Evolutionary conservation across 2,888 invertebrate genomes (phyloP), one percentile per base, ranked within the genome.

Genomic region (Anoplius nigerrimus): DNA sequence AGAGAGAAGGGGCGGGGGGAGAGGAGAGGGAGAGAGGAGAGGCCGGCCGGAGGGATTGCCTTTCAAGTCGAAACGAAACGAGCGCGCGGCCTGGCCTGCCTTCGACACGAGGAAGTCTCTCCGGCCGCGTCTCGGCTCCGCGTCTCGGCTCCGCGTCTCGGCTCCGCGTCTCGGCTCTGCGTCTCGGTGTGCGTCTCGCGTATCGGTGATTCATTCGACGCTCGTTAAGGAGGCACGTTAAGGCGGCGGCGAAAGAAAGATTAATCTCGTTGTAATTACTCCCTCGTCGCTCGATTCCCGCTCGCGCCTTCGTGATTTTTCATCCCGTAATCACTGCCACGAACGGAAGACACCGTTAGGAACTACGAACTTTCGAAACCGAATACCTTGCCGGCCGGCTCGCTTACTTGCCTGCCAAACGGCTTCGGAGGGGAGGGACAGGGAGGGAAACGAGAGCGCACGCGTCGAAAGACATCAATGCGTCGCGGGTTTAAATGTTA

Each of bases 191-290:
- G 48, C 2, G 55, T 46, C 60, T 59, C 69, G 67, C 54, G 54
- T 68, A 68, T 55, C 61, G 62, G 67, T 72, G 72, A 78, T 76
- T 74, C 72, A 74, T 79, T 76, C 64, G 74, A 73, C 46, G 68
- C 78, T 81, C 74, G 78, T 82, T 82, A 80, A 75, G 68, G 66
- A 69, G 74, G 66, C 62, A 69, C 77, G 71, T 72, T 66, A 70
- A 72, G 72, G 71, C 67, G 69, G 69, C 74, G 78, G 75, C 59
- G 68, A 72, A 79, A 73, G 72, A 72, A 75, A 79, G 75, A 83
- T 84, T 76, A 83, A 84, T 84, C 80, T 74, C 59, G 56, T 64
- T 67, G 74, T 78, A 82, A 83, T 81, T 78, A 76, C 75, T 72
- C 71, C 67, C 68, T 56, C 16, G 24, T 27, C 21, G 55, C 58